A percentile compares a stretch with the other conserved stretches of the same genome.
Evolutionary conservation across 2,113 vertebrate genomes (phyloP).

Genomic region (Callospermophilus lateralis): DNA sequence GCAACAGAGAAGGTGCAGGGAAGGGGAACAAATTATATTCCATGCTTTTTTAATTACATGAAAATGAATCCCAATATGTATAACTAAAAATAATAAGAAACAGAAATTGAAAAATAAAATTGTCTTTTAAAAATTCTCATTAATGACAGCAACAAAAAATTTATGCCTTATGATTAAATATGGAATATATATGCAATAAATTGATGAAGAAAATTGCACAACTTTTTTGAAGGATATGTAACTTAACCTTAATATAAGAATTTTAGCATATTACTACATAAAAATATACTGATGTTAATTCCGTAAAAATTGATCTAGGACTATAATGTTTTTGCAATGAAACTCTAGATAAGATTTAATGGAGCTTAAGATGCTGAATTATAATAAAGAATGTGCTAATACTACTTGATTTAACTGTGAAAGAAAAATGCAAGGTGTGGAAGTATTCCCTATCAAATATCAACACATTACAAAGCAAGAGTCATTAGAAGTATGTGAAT

Average conservation of each 20-base stretch:
- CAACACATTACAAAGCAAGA: neutral
- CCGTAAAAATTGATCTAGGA: neutral
- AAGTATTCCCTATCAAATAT: neutral
- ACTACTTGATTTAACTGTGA: neutral
- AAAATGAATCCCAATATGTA: too few species aligned
- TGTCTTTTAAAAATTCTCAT: neutral
- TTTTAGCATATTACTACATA: neutral
- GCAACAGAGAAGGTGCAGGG: too few species aligned
- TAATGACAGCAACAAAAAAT: neutral
- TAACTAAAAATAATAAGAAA: too few species aligned
- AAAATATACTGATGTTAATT: neutral
- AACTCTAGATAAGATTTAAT: conserved; percentile 35
- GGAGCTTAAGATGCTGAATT: neutral
- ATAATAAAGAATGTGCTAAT: neutral
- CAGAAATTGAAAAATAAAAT: neutral
- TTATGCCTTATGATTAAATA: neutral
- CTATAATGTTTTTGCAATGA: neutral
- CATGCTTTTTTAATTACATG: too few species aligned
- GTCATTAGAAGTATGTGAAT: neutral
- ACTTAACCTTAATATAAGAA: neutral
- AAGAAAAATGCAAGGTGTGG: neutral
- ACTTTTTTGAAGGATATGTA: neutral
- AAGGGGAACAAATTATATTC: too few species aligned
- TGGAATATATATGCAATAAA: neutral
- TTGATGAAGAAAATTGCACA: neutral